Evolutionary conservation across 35 echinoderm and acorn worm species (phyloP).

Genomic region (Nesometra sesokonis): DNA sequence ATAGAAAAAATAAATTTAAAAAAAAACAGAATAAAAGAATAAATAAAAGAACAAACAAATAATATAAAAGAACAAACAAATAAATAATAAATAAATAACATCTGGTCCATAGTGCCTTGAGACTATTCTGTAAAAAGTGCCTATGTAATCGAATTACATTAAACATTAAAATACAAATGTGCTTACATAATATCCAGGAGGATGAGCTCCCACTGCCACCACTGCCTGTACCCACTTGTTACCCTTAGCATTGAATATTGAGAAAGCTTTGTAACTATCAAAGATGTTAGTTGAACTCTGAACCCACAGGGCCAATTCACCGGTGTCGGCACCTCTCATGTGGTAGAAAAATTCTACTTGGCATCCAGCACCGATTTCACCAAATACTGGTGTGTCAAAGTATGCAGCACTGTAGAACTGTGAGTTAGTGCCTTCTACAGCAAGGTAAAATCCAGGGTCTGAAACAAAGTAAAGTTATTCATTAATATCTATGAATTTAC

Average conservation of each 20-base stretch:
- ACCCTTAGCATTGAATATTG: not conserved
- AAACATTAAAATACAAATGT: no score
- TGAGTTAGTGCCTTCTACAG: not conserved
- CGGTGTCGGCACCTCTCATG: conserved; percentile 10
- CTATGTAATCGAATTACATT: no score
- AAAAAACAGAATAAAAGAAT: no score
- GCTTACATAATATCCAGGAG: not conserved
- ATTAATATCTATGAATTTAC: not conserved
- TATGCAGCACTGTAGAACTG: not conserved
- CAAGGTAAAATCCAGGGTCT: not conserved
- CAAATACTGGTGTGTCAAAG: conserved; percentile 27
- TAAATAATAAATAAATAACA: no score
- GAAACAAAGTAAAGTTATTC: not conserved
- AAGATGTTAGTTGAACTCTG: not conserved
- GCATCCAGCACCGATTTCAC: conserved; percentile 31
- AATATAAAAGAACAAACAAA: no score
- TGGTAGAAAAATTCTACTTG: conserved; percentile 53
- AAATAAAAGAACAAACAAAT: no score
- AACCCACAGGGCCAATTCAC: not conserved
- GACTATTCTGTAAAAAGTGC: no score
- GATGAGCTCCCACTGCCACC: not conserved
- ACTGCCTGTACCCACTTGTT: not conserved
- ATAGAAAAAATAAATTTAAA: no score
- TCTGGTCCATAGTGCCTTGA: no score
- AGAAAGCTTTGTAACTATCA: not conserved